Evolutionary conservation across 2,113 vertebrate genomes (phyloP).

Genomic region (Parus major): DNA sequence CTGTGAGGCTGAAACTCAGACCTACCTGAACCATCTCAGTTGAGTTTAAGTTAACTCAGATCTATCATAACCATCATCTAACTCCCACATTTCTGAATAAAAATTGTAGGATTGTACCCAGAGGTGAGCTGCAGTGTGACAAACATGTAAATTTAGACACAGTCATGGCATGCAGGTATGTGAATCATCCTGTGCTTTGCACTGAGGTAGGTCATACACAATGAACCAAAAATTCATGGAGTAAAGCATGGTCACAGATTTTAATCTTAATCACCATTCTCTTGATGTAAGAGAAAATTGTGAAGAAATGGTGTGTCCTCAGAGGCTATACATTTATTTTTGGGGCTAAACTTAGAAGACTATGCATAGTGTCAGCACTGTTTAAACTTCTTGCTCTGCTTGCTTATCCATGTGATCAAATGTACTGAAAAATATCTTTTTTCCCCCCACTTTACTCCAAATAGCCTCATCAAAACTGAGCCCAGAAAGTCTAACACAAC

Average conservation of each 20-base stretch:
- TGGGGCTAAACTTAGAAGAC: background rate
- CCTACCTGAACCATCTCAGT: background rate
- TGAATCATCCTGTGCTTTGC: background rate
- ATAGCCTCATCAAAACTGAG: background rate
- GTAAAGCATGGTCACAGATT: background rate
- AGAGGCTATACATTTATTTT: background rate
- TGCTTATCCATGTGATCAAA: background rate
- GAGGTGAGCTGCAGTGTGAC: background rate
- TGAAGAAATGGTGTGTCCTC: background rate
- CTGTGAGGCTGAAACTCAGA: background rate
- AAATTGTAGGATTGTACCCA: background rate
- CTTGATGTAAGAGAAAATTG: background rate
- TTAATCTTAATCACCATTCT: background rate
- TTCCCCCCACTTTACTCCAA: background rate
- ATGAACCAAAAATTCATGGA: background rate
- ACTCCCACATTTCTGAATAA: background rate
- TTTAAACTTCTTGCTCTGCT: background rate
- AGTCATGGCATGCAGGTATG: background rate
- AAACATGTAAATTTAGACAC: background rate
- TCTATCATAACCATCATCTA: background rate
- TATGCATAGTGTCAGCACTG: background rate
- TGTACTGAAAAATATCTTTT: background rate
- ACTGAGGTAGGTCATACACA: background rate
- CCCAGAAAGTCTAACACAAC: background rate
- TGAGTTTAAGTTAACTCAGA: background rate